These are phyloP conservation scores for Pyrgilauda ruficollis DNA, from an alignment of 2,113 vertebrate species.

Conservation along the genomic window DNA sequence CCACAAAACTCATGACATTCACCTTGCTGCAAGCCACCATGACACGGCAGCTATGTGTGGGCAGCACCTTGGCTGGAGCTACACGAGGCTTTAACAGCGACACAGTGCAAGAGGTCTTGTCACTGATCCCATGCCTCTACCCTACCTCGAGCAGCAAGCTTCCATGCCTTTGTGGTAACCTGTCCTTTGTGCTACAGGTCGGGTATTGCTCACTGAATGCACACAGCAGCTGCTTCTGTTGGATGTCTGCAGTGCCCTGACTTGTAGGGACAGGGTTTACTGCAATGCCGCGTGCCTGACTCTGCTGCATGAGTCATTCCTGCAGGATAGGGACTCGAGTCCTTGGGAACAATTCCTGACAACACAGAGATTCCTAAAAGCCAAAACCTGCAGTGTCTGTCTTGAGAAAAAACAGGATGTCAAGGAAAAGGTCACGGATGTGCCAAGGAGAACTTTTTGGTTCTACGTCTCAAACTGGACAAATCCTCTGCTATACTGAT, in stretches of 20 bases:
- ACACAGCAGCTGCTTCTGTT: background rate
- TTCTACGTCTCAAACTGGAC: background rate
- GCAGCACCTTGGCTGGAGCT: background rate
- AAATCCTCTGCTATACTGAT: background rate
- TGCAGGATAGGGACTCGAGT: background rate
- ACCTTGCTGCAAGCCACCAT: background rate
- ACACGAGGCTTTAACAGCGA: background rate
- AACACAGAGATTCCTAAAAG: background rate
- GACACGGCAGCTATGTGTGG: rapidly evolving
- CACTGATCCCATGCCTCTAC: background rate
- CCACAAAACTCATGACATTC: background rate
- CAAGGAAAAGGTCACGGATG: background rate
- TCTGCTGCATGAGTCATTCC: background rate
- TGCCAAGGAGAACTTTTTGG: background rate
- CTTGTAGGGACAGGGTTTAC: background rate
- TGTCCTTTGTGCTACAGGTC: background rate
- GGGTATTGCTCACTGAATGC: background rate
- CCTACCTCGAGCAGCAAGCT: background rate
- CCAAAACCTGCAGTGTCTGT: background rate
- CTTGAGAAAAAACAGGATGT: background rate
- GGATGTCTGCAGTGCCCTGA: background rate
- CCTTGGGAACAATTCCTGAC: background rate
- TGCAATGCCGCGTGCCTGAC: background rate
- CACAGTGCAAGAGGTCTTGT: background rate
- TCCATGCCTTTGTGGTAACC: background rate